Base-by-base conservation (phyloP, 1,140 invertebrate genomes). In the Liolophura sinensis region DNA sequence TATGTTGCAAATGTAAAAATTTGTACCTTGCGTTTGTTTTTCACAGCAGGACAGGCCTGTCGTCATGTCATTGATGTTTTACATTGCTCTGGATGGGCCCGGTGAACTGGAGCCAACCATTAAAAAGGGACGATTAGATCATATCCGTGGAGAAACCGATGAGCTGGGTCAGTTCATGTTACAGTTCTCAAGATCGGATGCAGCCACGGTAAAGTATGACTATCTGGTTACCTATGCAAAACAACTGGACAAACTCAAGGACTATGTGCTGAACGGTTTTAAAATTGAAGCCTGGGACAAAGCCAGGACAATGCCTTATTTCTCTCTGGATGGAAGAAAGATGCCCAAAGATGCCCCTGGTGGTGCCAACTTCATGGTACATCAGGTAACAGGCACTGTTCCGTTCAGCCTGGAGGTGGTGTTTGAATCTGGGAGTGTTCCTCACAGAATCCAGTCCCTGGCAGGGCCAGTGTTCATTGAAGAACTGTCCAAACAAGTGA, bases 361-460 rank as follows among this genome's bases (percentile, higher is more conserved):
- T 31, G 65, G 76, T 58, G 89, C 92, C 0, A 96, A 96, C 84
- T 93, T 96, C 70, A 88, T 96, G 16, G 92, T 91, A 1, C 90
- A 82, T 64, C 84, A 86, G 71, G 86, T 96, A 4, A 77, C 75
- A 16, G 90, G 90, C 0, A 90, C 90, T 74, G 86, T 93, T 1
- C 94, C 95, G 0, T 93, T 95, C 75, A 88, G 91, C 25, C 85
- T 97, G 64, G 95, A 97, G 78, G 86, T 97, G 0, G 88, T 91
- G 14, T 97, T 92, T 80, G 91, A 95, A 74, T 93, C 92, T 0
- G 89, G 87, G 0, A 91, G 87, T 86, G 88, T 87, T 70, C 77
- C 81, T 1, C 84, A 87, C 63, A 82, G 89, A 60, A 84, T 82
- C 1, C 83, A 87, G 48, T 85, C 85, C 67, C 79, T 92, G 20